Conservation (phyloP, 2,113 vertebrate species). For the Philantomba maxwellii region DNA sequence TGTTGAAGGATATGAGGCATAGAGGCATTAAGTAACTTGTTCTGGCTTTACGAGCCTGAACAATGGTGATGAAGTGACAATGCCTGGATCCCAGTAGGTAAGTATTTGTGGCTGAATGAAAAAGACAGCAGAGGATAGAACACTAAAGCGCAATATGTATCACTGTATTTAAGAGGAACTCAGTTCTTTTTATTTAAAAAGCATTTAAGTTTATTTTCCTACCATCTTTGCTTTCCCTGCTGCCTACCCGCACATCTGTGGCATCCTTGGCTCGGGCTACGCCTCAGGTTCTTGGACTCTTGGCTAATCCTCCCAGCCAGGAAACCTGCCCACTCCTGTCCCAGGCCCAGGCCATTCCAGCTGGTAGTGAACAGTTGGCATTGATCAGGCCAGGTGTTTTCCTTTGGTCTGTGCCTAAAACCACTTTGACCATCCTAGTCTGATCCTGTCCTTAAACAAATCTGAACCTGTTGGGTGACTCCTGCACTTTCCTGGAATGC, state of each 20-base stretch:
- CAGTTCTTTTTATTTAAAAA: neutral
- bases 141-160: neutral
- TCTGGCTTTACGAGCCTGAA: neutral
- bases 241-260: fast-evolving
- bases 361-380: neutral
- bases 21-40: neutral
- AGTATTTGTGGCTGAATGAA: neutral
- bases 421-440: neutral
- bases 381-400: neutral
- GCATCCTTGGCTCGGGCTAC: neutral
- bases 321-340: neutral
- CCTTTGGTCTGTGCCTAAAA: neutral
- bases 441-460: neutral
- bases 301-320: neutral
- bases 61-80: neutral
- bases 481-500: neutral
- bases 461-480: neutral
- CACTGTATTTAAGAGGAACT: neutral
- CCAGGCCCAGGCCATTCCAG: neutral
- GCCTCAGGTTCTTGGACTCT: neutral
- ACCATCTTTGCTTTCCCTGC: neutral
- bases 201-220: neutral
- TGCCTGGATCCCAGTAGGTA: too few relatives aligned
- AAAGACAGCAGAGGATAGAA: neutral
- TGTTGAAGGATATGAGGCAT: neutral